Evolutionary conservation across 2,888 invertebrate genomes (phyloP), one percentile per base, ranked within the genome.

Genomic region (Nebria salina): DNA sequence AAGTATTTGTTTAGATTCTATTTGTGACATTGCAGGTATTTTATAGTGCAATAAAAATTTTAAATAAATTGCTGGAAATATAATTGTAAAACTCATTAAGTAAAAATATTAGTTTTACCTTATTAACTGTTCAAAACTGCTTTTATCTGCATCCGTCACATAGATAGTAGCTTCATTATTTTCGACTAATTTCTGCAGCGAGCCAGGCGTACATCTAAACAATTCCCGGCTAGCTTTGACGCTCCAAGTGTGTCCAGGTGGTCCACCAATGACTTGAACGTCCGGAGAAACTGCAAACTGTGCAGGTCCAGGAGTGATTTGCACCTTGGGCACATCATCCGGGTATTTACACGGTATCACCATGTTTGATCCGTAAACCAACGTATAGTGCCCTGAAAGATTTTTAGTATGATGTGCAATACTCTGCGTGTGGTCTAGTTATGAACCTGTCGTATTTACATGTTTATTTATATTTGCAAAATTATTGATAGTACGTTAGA

Each of bases 191-290:
- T 70, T 25, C 70, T 76, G 93, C 93, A 3, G 93, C 92, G 82
- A 54, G 1, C 54, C 92, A 93, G 72, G 91, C 91, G 74, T 91
- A 90, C 43, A 92, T 91, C 42, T 1, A 54, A 94, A 90, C 68
- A 93, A 91, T 72, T 91, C 90, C 6, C 92, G 90, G 85, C 94
- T 93, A 9, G 93, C 93, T n/a, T 93, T 93, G 86, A 93, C 92
- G 81, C 93, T 90, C 92, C 93, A 93, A 20, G 92, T 92, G 85
- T 93, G 92, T 26, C 91, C 91, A 79, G 91, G 91, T 84, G 91
- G 89, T 20, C 94, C 94, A 64, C 92, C 94, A 85, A 93, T 90
- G 86, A 93, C 92, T 65, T 90, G 90, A 82, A 93, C 91, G 87
- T 93, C 93, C 84, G 92, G 91, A 83, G 91, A 91, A 80, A 20